phyloP scores from a whole-genome alignment of 2,797 vertebrate species.

The Oreortyx pictus region DNA sequence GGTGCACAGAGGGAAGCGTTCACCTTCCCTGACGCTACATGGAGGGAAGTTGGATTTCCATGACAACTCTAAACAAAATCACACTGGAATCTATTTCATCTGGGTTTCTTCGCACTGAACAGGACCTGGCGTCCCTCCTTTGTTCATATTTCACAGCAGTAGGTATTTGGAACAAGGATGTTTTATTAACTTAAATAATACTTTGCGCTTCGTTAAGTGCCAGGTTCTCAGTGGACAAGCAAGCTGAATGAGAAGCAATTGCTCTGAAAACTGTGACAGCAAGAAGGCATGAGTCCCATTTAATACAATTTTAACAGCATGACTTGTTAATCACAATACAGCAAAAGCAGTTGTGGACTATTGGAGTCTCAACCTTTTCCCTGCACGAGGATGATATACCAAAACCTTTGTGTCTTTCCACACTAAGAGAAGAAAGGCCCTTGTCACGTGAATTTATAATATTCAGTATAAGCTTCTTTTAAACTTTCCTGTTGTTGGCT shows the following conservation, averaged over 20 bases:
- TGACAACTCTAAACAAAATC: not conserved
- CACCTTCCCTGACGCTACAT: not conserved
- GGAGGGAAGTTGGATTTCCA: not conserved
- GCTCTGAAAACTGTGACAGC: not conserved
- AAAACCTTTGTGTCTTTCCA: not conserved
- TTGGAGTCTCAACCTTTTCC: not conserved
- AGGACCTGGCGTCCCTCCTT: not conserved
- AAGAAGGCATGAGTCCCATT: not conserved
- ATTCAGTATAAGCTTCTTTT: not conserved
- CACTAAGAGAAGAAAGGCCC: not conserved
- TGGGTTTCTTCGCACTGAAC: not conserved
- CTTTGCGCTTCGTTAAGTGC: not conserved
- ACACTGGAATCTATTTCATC: not conserved
- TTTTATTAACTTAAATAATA: not conserved
- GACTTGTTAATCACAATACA: not conserved
- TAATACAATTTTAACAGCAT: conserved; percentile 1
- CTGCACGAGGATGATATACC: not conserved
- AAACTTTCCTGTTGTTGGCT: not conserved
- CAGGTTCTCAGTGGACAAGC: not conserved
- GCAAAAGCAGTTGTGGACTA: not conserved
- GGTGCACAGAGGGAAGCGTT: rapidly evolving
- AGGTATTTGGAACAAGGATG: not conserved
- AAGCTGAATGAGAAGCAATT: not conserved
- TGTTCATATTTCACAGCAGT: not conserved
- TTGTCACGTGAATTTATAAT: not conserved